A percentile compares a stretch with the other conserved stretches of the same genome.
Conservation (phyloP, 2,113 vertebrate genomes). For the Hystrix brachyura region DNA sequence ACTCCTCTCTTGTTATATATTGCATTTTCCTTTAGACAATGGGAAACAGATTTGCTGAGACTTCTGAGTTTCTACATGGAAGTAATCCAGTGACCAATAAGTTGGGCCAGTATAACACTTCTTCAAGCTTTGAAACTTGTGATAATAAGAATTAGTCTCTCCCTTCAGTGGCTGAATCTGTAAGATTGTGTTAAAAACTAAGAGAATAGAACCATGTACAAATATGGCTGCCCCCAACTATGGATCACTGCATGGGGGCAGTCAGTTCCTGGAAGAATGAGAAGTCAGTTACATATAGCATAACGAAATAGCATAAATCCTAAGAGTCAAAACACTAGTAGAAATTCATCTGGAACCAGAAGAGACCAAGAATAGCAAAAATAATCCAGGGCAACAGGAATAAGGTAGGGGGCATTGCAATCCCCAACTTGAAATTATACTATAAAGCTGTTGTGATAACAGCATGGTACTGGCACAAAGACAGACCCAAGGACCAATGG, state of each 20-base stretch:
- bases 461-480: no score
- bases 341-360: neutral
- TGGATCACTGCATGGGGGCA: neutral
- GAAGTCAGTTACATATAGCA: neutral
- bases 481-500: no score
- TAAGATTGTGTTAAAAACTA: conserved; percentile 23
- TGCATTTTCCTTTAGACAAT: neutral
- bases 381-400: no score
- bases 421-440: no score
- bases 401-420: no score
- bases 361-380: no score
- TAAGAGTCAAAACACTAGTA: neutral
- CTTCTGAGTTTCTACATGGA: neutral
- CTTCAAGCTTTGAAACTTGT: neutral
- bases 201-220: neutral
- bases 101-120: neutral
- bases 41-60: neutral
- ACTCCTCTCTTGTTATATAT: neutral
- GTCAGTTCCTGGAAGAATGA: neutral
- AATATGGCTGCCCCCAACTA: rapidly evolving
- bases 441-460: no score
- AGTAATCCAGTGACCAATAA: neutral
- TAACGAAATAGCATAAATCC: neutral
- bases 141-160: neutral
- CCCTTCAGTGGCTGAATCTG: neutral